A percentile compares a stretch with the other conserved stretches of the same genome.
These are phyloP conservation scores for Nomia melanderi DNA, from an alignment of 1,140 invertebrate genomes.

Conservation along the genomic window DNA sequence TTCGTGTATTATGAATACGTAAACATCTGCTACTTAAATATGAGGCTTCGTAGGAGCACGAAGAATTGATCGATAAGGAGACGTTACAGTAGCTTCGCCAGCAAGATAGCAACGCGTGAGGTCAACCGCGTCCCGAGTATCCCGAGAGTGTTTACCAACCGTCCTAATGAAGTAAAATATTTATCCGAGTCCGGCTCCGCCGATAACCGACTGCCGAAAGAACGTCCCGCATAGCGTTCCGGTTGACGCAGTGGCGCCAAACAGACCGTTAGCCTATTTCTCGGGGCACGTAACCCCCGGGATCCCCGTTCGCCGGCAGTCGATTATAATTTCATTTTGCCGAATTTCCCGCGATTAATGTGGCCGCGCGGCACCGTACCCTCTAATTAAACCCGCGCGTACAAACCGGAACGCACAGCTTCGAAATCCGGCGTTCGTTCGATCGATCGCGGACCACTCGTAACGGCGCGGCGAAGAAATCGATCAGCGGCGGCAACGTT, in stretches of 20 bases:
- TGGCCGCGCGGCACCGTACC: slow-evolving; percentile 24
- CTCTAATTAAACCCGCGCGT: slow-evolving; percentile 56
- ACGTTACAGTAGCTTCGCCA: too few species aligned
- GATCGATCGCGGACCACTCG: neutral
- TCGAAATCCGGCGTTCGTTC: neutral
- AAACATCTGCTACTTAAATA: too few species aligned
- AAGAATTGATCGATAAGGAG: too few species aligned
- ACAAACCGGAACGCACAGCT: neutral
- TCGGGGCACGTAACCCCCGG: slow-evolving; percentile 28
- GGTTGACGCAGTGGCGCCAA: neutral
- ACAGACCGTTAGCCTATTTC: slow-evolving; percentile 8
- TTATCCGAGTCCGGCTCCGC: neutral
- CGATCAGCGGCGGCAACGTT: neutral
- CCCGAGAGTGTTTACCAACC: neutral
- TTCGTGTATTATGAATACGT: too few species aligned
- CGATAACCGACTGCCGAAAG: neutral
- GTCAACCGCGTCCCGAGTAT: neutral
- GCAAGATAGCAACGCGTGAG: neutral
- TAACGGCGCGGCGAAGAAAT: neutral
- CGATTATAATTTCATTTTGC: slow-evolving; percentile 57
- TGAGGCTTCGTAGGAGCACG: too few species aligned
- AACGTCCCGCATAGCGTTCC: neutral
- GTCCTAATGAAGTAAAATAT: neutral
- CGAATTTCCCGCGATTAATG: slow-evolving; percentile 48
- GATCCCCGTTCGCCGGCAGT: neutral